Base-by-base conservation (phyloP, 1,140 invertebrate species). In the Euborellia annulipes region DNA sequence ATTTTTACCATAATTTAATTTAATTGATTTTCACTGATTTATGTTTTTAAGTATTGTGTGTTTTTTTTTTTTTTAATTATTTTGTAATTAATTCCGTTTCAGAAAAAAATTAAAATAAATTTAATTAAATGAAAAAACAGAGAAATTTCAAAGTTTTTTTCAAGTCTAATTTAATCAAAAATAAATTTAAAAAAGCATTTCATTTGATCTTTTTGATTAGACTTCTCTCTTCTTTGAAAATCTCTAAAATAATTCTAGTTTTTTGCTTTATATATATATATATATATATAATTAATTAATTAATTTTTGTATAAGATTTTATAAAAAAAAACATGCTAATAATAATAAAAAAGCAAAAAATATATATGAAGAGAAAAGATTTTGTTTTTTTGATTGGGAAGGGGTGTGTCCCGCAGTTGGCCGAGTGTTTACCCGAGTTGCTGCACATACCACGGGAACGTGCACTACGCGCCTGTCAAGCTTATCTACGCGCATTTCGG, bases 401-500 rank as follows among this genome's bases (percentile, higher is more conserved):
- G 32, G 9, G 32, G 32, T 48, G 45, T 48, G 20, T 40, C 44
- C 53, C 23, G 11, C 66, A 86, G 82, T 66, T 85, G 45, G 63
- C 73, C 36, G 76, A 78, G 52, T 72, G 56, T 17, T 67, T 86
- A 58, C 68, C 70, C 50, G 63, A 73, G 53, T 68, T 79, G 51
- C 81, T 78, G 62, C 71, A 70, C 41, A 61, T 85, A 27, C 67
- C 72, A 18, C 62, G 67, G 51, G 75, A 78, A 36, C 62, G 66
- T 23, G 76, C 82, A 16, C 58, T 59, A 45, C 62, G 71, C 53
- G 71, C 73, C 52, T 77, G 77, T 34, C 62, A 72, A 23, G 70
- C 64, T 36, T 87, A 79, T 61, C 63, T 89, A 43, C 73, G 75
- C 49, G 68, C 76, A 34, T 86, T 86, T 60, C 70, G 84, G 52